Evolutionary conservation across 2,888 invertebrate genomes (phyloP), one percentile per base, ranked within the genome.

Genomic region (Parnassius glacialis): DNA sequence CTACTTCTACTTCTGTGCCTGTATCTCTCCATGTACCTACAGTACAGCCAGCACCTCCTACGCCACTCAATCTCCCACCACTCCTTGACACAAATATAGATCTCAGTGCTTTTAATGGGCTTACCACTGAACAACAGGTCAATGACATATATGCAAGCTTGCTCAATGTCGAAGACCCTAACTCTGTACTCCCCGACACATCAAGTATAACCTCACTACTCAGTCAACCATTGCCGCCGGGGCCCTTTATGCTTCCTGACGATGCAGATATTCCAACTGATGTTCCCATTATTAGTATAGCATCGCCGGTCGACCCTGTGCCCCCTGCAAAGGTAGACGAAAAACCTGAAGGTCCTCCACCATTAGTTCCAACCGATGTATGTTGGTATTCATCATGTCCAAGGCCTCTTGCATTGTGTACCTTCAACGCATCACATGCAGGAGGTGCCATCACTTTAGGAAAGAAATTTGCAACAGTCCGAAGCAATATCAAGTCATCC

Each of bases 381-480:
- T 90, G 87, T 68, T 87, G 92, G 86, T 93, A 93, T 75, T 79
- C 91, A 66, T 76, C 92, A 25, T 92, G 93, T 64, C 93, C 94
- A 65, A 93, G 94, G 65, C 93, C 94, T 11, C 91, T 94, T 11
- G 90, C 92, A 44, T 77, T 93, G 56, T 92, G 93, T 72, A 92
- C 93, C 9, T 93, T 90, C 74, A 92, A 93, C 72, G 87, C 93
- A 53, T 84, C 92, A 20, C 93, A 93, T 74, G 88, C 93, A 52
- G 93, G 93, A 55, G 90, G 92, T 67, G 92, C 93, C 10, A 82
- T 93, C 53, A 85, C 93, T 2, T 74, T 93, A 69, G 92, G 93
- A 54, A 90, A 90, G 68, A 82, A 83, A 68, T 87, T 89, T 71
- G 92, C 92, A 56, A 88, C 90, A 48, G 91, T 92, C 44, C 84